These are phyloP conservation scores for Nibea albiflora DNA, from an alignment of 2,113 vertebrate species.

Conservation along the genomic window DNA sequence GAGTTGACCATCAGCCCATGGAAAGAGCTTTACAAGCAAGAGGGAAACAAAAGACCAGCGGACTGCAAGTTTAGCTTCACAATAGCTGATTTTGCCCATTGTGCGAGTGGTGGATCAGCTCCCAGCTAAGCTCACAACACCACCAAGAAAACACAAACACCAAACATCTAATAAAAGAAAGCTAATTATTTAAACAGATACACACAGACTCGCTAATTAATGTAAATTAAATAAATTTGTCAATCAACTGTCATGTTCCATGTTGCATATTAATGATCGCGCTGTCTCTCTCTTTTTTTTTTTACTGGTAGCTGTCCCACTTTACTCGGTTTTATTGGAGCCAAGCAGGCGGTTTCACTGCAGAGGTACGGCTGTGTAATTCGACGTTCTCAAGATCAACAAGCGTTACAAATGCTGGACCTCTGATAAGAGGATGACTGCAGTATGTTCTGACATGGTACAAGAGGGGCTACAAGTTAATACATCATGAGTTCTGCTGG, in stretches of 20 bases:
- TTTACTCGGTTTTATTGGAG: conserved; percentile 46
- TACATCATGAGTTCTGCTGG: background rate
- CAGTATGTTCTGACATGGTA: background rate
- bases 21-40: background rate
- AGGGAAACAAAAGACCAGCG: background rate
- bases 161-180: conserved; percentile 24
- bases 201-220: background rate
- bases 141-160: background rate
- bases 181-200: background rate
- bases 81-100: background rate
- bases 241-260: conserved; percentile 12
- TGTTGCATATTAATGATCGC: background rate
- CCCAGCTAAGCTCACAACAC: background rate
- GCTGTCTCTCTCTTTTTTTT: background rate
- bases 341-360: conserved; percentile 72
- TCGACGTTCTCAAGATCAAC: conserved; percentile 71
- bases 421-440: accelerated
- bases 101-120: background rate
- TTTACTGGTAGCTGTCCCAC: conserved; percentile 66
- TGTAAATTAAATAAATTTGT: background rate
- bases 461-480: background rate
- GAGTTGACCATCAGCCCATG: background rate
- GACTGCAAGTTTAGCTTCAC: background rate
- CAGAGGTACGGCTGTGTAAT: conserved; percentile 57
- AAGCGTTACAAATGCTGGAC: conserved; percentile 65